Evolutionary conservation across 2,888 invertebrate species (phyloP).

Genomic region (Cartodere bifasciata): DNA sequence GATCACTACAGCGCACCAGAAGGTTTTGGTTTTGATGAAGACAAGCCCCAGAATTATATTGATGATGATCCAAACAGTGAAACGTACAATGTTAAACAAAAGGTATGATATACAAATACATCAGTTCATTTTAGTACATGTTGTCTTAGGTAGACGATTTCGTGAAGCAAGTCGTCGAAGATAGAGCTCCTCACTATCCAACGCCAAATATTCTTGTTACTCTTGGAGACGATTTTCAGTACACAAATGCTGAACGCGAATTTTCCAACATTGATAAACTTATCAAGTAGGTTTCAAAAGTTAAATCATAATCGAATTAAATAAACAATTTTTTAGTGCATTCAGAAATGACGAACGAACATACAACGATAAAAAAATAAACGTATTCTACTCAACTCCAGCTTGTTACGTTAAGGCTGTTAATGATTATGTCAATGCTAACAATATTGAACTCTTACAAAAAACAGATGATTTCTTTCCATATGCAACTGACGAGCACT

Average conservation of each 20-base stretch:
- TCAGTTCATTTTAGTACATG: no score
- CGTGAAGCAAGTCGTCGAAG: slow-evolving; percentile 38
- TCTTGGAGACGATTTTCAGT: slow-evolving; percentile 52
- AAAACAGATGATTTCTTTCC: slow-evolving; percentile 86
- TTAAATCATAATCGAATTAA: no score
- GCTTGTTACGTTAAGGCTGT: slow-evolving; percentile 70
- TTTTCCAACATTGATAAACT: slow-evolving; percentile 44
- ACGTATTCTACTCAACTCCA: slow-evolving; percentile 74
- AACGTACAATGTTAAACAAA: slow-evolving; percentile 41
- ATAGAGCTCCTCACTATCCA: slow-evolving; percentile 44
- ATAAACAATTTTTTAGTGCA: slow-evolving; percentile 20
- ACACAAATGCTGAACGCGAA: slow-evolving; percentile 43
- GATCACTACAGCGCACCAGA: slow-evolving; percentile 41
- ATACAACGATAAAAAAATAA: slow-evolving; percentile 45
- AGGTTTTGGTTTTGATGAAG: no score
- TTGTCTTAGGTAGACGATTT: slow-evolving; percentile 41
- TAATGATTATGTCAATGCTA: slow-evolving; percentile 39
- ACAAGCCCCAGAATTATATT: slow-evolving; percentile 35
- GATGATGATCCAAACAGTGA: slow-evolving; percentile 41
- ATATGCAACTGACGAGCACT: slow-evolving; percentile 67
- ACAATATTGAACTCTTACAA: slow-evolving; percentile 47
- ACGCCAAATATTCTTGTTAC: slow-evolving; percentile 47
- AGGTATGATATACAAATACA: no score
- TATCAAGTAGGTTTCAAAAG: slow-evolving; percentile 13
- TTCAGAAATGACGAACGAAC: slow-evolving; percentile 33